phyloP scores from a whole-genome alignment of 2,797 vertebrate genomes.

The Diglossa cyanea region DNA sequence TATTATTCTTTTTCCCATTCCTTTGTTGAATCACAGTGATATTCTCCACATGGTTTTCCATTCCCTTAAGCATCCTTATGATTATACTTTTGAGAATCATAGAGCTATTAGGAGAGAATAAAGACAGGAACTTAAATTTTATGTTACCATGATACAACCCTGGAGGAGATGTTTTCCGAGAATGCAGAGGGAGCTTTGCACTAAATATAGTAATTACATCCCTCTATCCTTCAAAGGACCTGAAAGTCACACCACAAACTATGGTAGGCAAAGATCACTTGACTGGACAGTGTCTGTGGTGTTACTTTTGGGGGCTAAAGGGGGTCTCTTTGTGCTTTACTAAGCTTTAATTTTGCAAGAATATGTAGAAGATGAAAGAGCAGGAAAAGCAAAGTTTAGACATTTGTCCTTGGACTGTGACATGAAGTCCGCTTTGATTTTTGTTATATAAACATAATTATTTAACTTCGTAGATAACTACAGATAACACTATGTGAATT shows the following conservation, averaged over 20 bases:
- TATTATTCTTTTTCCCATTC: conserved; percentile 20
- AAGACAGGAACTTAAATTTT: conserved; percentile 35
- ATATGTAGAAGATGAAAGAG: conserved; percentile 12
- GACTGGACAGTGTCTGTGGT: neutral
- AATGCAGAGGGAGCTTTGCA: neutral
- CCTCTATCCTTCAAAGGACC: neutral
- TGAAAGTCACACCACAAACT: neutral
- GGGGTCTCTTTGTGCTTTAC: neutral
- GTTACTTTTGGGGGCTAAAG: neutral
- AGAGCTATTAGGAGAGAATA: conserved; percentile 15
- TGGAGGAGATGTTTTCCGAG: conserved; percentile 11
- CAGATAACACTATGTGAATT: neutral
- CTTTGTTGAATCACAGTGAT: conserved; percentile 32
- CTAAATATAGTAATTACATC: neutral
- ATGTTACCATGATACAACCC: neutral
- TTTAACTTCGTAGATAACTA: conserved; percentile 11
- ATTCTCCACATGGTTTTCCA: conserved; percentile 26
- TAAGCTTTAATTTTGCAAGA: conserved; percentile 4
- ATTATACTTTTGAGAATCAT: conserved; percentile 12
- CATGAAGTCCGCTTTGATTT: conserved; percentile 32
- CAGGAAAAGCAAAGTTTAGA: conserved; percentile 28
- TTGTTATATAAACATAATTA: conserved; percentile 24
- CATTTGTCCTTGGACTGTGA: neutral
- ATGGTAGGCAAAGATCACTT: neutral
- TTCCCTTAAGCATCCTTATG: conserved; percentile 25